Evolutionary conservation across 2,888 invertebrate genomes (phyloP).

Genomic region (Apamea epomidion): DNA sequence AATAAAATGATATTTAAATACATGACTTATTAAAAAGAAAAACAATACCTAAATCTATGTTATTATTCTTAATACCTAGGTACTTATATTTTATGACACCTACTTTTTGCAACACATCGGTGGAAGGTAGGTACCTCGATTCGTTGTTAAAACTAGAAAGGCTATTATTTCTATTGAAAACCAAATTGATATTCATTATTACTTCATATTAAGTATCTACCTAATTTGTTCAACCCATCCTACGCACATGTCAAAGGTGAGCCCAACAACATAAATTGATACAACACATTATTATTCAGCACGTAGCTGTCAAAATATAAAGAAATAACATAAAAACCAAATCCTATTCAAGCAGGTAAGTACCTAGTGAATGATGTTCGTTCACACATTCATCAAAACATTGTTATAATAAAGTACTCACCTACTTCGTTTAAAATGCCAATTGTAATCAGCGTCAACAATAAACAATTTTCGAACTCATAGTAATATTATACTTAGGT

Average conservation of each 20-base stretch:
- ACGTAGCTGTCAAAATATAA: conserved; percentile 40
- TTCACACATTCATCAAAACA: conserved; percentile 41
- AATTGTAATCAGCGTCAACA: conserved; percentile 63
- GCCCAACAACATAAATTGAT: conserved; percentile 30
- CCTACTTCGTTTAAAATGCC: conserved; percentile 63
- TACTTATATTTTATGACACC: no score
- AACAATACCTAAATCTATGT: background rate
- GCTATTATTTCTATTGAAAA: background rate
- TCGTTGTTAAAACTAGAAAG: background rate
- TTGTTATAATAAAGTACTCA: conserved; percentile 33
- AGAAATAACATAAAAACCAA: conserved; percentile 27
- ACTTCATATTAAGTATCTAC: background rate
- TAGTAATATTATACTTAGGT: conserved; percentile 16
- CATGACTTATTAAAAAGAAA: no score
- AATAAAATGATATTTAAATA: no score
- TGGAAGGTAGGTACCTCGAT: background rate
- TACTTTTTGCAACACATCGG: background rate
- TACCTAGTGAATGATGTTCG: conserved; percentile 44
- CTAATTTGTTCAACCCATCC: conserved; percentile 10
- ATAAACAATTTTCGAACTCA: conserved; percentile 27
- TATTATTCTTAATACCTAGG: no score
- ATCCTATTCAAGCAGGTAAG: conserved; percentile 20
- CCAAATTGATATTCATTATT: conserved; percentile 5
- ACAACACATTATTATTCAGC: conserved; percentile 47
- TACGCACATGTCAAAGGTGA: conserved; percentile 50